phyloP scores from a whole-genome alignment of 2,797 vertebrate genomes.

The Mastacembelus armatus region DNA sequence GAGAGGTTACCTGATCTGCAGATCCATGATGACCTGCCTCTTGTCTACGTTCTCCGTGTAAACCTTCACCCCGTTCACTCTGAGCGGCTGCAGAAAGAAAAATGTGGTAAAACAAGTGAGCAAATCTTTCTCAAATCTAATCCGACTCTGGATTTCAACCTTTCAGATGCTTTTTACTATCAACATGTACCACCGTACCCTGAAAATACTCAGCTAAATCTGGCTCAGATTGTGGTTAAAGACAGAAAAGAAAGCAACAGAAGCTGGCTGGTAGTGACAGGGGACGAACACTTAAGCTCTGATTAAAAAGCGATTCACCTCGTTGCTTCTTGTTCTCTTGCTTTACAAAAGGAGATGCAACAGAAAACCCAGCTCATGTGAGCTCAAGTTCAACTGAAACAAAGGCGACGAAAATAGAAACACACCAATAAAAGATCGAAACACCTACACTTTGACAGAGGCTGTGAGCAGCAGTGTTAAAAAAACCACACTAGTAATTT shows the following conservation, averaged over 20 bases:
- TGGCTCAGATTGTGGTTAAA: not conserved
- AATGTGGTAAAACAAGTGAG: not conserved
- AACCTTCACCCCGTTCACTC: conserved; percentile 96
- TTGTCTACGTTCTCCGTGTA: conserved; percentile 99
- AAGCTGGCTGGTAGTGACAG: not conserved
- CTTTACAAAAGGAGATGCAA: not conserved
- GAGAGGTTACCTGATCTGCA: conserved; percentile 93
- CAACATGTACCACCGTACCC: not conserved
- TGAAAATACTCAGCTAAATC: not conserved
- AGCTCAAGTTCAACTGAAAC: conserved; percentile 1
- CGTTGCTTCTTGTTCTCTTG: not conserved
- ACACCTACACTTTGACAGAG: not conserved
- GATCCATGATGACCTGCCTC: conserved; percentile 96
- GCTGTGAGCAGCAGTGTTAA: not conserved
- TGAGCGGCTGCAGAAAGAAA: conserved; percentile 87
- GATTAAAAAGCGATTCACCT: not conserved
- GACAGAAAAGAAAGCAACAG: not conserved
- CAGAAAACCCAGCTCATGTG: not conserved
- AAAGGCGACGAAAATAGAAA: conserved; percentile 15
- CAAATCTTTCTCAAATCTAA: not conserved
- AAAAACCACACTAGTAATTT: fast-evolving
- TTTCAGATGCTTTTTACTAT: not conserved
- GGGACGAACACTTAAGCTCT: not conserved
- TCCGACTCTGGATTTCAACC: not conserved
- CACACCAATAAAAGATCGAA: not conserved